Evolutionary conservation across 92 coral and sea anemone species (phyloP).

Genomic region (Plumapathes pennacea): DNA sequence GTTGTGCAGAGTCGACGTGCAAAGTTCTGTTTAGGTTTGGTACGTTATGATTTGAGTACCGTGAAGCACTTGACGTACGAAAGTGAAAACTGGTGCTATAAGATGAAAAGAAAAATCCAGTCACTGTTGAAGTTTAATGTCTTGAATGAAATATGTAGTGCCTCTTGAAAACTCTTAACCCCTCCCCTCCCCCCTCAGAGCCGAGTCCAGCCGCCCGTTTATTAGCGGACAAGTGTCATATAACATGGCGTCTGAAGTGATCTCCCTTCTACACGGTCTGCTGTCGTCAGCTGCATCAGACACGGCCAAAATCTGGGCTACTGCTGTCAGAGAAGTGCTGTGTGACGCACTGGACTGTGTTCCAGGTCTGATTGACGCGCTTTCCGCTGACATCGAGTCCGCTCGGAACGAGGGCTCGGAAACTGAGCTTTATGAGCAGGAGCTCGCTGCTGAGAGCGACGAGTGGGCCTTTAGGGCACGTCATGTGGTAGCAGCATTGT

Average conservation of each 20-base stretch:
- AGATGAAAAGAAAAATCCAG: not conserved
- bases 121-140: not conserved
- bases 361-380: slow-evolving; percentile 55
- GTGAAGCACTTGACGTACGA: too few species aligned
- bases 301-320: slow-evolving; percentile 77
- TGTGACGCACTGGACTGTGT: slow-evolving; percentile 73
- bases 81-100: too few species aligned
- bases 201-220: slow-evolving; percentile 80
- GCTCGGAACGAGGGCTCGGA: slow-evolving; percentile 1
- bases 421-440: slow-evolving; percentile 33
- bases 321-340: slow-evolving; percentile 75
- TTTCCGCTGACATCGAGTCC: slow-evolving; percentile 60
- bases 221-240: slow-evolving; percentile 94
- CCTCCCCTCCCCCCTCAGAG: slow-evolving; percentile 24
- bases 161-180: too few species aligned
- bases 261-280: slow-evolving; percentile 73
- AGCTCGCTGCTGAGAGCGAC: slow-evolving; percentile 13
- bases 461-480: slow-evolving; percentile 75
- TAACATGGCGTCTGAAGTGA: slow-evolving; percentile 97
- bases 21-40: too few species aligned
- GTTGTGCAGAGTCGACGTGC: too few species aligned
- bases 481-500: slow-evolving; percentile 89
- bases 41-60: too few species aligned
- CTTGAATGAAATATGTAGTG: too few species aligned
- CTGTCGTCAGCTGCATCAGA: slow-evolving; percentile 55